phyloP scores from a whole-genome alignment of 2,797 vertebrate genomes.

The Schizopygopsis pylzovi region DNA sequence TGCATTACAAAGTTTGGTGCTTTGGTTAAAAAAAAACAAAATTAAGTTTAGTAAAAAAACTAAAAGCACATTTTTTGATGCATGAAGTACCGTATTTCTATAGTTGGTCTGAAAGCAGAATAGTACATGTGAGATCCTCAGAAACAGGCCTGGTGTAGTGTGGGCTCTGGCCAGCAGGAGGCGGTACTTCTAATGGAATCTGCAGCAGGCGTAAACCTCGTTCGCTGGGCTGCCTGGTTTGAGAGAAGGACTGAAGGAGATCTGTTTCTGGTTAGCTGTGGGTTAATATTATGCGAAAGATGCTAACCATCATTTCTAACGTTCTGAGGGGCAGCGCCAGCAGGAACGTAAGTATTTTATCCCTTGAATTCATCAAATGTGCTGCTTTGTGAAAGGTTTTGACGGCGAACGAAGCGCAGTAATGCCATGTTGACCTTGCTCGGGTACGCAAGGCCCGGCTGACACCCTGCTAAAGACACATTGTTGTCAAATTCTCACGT shows the following conservation, averaged over 20 bases:
- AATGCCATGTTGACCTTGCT: slow-evolving; percentile 40
- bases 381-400: not conserved
- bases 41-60: no score
- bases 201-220: not conserved
- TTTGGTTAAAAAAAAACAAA: not conserved
- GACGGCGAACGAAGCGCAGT: slow-evolving; percentile 1
- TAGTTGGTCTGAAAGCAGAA: not conserved
- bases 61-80: not conserved
- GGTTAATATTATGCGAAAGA: slow-evolving; percentile 69
- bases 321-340: slow-evolving; percentile 72
- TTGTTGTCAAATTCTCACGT: not conserved
- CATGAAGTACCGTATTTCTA: not conserved
- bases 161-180: not conserved
- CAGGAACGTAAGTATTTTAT: slow-evolving; percentile 73
- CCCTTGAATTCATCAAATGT: not conserved
- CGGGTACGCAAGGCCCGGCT: slow-evolving; percentile 6
- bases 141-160: not conserved
- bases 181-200: not conserved
- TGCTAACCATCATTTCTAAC: slow-evolving; percentile 76
- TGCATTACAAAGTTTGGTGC: no score
- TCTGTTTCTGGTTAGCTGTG: slow-evolving; percentile 17
- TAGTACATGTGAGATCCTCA: not conserved
- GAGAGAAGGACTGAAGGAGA: not conserved
- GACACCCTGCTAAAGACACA: not conserved
- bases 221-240: not conserved